Evolutionary conservation across 2,888 invertebrate species (phyloP).

Genomic region (Oegoconia quadripuncta): DNA sequence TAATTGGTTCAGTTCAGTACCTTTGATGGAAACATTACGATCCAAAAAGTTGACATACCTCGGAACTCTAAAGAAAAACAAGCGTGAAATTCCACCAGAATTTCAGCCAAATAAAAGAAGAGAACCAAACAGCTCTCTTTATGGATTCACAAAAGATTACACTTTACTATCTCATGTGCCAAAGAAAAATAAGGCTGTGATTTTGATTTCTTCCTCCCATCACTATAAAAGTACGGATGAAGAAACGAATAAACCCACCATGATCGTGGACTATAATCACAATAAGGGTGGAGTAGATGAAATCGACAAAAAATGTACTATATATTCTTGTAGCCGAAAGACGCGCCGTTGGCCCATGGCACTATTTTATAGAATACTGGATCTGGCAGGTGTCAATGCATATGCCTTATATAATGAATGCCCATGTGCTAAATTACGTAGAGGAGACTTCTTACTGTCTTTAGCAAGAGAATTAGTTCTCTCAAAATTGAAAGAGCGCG

Average conservation of each 20-base stretch:
- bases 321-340: slow-evolving; percentile 11
- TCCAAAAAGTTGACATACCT: slow-evolving; percentile 21
- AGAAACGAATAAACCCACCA: slow-evolving; percentile 14
- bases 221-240: slow-evolving; percentile 13
- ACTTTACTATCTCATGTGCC: slow-evolving; percentile 15
- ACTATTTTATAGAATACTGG: slow-evolving; percentile 12
- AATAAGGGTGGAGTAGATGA: slow-evolving; percentile 22
- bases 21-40: slow-evolving; percentile 18
- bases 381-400: slow-evolving; percentile 11
- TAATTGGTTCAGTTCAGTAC: slow-evolving; percentile 28
- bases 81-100: no score
- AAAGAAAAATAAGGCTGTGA: slow-evolving; percentile 14
- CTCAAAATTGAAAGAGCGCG: no score
- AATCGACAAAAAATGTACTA: slow-evolving; percentile 17
- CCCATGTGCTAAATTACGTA: no score
- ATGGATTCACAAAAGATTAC: slow-evolving; percentile 18
- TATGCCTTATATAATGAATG: slow-evolving; percentile 7
- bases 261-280: slow-evolving; percentile 16
- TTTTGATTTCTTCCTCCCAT: slow-evolving; percentile 14
- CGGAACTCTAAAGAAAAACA: slow-evolving; percentile 24
- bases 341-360: slow-evolving; percentile 13
- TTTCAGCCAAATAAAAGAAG: slow-evolving; percentile 15
- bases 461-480: no score
- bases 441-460: no score
- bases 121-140: slow-evolving; percentile 11